Conservation (phyloP, 1,140 invertebrate genomes). For the Epicauta chinensis region DNA sequence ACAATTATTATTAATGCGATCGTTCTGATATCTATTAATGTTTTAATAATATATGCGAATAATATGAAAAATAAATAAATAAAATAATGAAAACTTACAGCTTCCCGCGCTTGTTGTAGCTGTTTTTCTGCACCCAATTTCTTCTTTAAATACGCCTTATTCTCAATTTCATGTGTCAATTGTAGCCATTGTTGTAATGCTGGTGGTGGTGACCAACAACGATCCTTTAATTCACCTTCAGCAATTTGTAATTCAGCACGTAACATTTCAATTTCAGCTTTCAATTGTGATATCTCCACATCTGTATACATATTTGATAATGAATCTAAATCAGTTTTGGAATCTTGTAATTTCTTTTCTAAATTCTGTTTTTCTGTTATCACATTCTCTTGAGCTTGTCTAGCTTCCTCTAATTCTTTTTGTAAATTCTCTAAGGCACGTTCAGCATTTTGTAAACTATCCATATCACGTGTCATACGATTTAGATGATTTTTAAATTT, state of each 20-base stretch:
- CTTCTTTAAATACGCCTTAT: constrained; percentile 80
- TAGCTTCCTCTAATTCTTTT: constrained; percentile 55
- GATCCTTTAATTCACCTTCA: constrained; percentile 81
- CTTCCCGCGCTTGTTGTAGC: constrained; percentile 80
- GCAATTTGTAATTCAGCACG: constrained; percentile 75
- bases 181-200: constrained; percentile 92
- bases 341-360: constrained; percentile 69
- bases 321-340: constrained; percentile 49
- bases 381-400: constrained; percentile 64
- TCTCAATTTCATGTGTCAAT: constrained; percentile 90
- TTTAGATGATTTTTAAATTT: constrained; percentile 76
- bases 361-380: constrained; percentile 75
- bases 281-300: constrained; percentile 72
- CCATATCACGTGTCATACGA: constrained; percentile 90
- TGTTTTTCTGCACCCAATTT: constrained; percentile 79
- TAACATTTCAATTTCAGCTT: constrained; percentile 79
- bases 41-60: no score
- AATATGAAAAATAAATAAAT: neutral
- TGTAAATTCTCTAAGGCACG: constrained; percentile 78
- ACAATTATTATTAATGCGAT: no score
- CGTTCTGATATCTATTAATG: no score
- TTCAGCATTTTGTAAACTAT: constrained; percentile 84
- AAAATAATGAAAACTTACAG: constrained; percentile 54
- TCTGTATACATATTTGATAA: constrained; percentile 69
- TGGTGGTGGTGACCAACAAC: constrained; percentile 77